Evolutionary conservation across 2,797 vertebrate genomes (phyloP).

Genomic region (Hyperoplus lanceolatus): DNA sequence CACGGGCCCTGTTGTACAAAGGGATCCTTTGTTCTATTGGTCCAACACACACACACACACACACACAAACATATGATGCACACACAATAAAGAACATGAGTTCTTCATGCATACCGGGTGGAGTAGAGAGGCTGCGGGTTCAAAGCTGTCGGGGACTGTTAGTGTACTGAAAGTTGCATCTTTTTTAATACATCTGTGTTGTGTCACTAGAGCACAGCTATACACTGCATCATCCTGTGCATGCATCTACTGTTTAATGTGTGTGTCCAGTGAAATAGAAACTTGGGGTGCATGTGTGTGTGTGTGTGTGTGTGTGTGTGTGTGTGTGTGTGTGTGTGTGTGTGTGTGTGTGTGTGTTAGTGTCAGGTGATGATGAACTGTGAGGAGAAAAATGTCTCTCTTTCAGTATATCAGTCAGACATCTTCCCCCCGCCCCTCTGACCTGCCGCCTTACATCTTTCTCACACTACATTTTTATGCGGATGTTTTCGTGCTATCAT

Average conservation of each 20-base stretch:
- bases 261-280: conserved; percentile 6
- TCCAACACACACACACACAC: conserved; percentile 24
- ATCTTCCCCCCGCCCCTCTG: conserved; percentile 14
- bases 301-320: conserved; percentile 1
- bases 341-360: conserved; percentile 9
- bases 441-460: conserved; percentile 5
- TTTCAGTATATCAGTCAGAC: conserved; percentile 34
- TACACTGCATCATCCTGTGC: conserved; percentile 23
- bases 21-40: conserved; percentile 73
- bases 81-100: conserved; percentile 5
- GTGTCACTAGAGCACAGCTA: conserved; percentile 29
- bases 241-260: conserved; percentile 42
- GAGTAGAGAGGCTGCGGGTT: conserved; percentile 46
- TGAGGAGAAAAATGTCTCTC: conserved; percentile 32
- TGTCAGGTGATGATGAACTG: conserved; percentile 44
- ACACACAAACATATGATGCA: not conserved
- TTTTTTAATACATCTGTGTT: conserved; percentile 41
- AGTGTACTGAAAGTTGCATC: conserved; percentile 37
- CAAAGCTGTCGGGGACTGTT: conserved; percentile 33
- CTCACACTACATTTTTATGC: conserved; percentile 22
- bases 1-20: conserved; percentile 68
- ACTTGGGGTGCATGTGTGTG: conserved; percentile 21
- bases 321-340: conserved; percentile 9
- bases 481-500: conserved; percentile 8
- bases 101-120: conserved; percentile 30